phyloP scores from a whole-genome alignment of 2,888 invertebrate species.

The Rhingia rostrata region DNA sequence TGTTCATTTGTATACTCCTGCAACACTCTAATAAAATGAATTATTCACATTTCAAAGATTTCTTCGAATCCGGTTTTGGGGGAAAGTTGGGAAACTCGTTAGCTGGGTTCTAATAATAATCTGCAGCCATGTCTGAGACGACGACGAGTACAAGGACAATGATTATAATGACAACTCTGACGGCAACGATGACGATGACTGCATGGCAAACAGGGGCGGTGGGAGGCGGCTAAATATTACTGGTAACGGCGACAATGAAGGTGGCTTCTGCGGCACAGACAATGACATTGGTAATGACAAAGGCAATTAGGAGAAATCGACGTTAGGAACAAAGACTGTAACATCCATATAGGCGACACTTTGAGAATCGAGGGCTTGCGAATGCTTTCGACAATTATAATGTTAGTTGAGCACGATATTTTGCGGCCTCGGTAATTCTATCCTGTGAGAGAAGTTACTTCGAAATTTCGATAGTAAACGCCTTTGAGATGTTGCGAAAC shows the following conservation, averaged over 20 bases:
- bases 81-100: slow-evolving; percentile 65
- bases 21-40: slow-evolving; percentile 63
- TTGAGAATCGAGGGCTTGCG: slow-evolving; percentile 26
- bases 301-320: slow-evolving; percentile 71
- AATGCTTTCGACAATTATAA: slow-evolving; percentile 61
- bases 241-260: slow-evolving; percentile 61
- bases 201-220: not conserved
- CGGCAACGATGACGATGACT: slow-evolving; percentile 3
- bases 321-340: slow-evolving; percentile 1
- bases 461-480: slow-evolving; percentile 28
- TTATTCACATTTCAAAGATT: slow-evolving; percentile 69
- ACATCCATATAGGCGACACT: slow-evolving; percentile 18
- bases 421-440: slow-evolving; percentile 58
- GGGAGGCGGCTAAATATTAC: slow-evolving; percentile 18
- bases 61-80: slow-evolving; percentile 52
- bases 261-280: slow-evolving; percentile 63
- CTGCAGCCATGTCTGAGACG: slow-evolving; percentile 56
- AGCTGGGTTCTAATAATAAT: slow-evolving; percentile 72
- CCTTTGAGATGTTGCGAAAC: not conserved
- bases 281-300: slow-evolving; percentile 73
- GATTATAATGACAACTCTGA: slow-evolving; percentile 17
- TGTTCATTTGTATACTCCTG: slow-evolving; percentile 69
- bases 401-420: slow-evolving; percentile 59
- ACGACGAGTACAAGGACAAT: slow-evolving; percentile 12
- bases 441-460: slow-evolving; percentile 5